phyloP scores from a whole-genome alignment of 2,797 vertebrate genomes.

The Capromys pilorides region DNA sequence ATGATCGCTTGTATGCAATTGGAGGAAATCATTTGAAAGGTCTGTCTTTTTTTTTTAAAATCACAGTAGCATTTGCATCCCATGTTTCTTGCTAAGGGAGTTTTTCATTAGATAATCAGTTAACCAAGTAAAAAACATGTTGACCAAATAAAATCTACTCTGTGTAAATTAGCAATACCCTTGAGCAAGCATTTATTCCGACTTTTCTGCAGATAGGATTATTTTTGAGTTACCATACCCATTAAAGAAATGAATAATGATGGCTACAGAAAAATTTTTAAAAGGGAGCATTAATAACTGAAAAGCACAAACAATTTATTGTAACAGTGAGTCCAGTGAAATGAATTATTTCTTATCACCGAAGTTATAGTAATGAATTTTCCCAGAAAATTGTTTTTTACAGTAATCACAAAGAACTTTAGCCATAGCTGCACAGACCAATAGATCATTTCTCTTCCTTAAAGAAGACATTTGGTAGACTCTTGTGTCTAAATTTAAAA shows the following conservation, averaged over 20 bases:
- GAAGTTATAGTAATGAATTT: slow-evolving; percentile 84
- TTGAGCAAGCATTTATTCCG: slow-evolving; percentile 82
- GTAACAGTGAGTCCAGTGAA: slow-evolving; percentile 84
- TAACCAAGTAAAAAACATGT: slow-evolving; percentile 82
- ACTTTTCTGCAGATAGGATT: slow-evolving; percentile 82
- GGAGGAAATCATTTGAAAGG: slow-evolving; percentile 99
- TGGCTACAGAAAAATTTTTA: slow-evolving; percentile 81
- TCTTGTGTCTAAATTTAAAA: slow-evolving; percentile 75
- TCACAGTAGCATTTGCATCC: slow-evolving; percentile 74
- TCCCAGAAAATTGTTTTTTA: slow-evolving; percentile 84
- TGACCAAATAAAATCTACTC: slow-evolving; percentile 73
- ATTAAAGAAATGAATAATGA: slow-evolving; percentile 88
- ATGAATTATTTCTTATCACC: slow-evolving; percentile 87
- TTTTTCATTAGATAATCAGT: slow-evolving; percentile 81
- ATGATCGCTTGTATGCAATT: slow-evolving; percentile 98
- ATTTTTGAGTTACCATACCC: slow-evolving; percentile 83
- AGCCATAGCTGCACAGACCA: slow-evolving; percentile 67
- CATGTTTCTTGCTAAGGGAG: slow-evolving; percentile 74
- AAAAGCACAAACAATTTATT: slow-evolving; percentile 85
- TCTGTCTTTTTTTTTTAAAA: slow-evolving; percentile 81
- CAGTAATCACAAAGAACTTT: slow-evolving; percentile 79
- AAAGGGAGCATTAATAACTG: slow-evolving; percentile 85
- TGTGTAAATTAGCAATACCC: slow-evolving; percentile 81
- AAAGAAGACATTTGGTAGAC: slow-evolving; percentile 71
- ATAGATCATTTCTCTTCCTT: slow-evolving; percentile 72